Base-by-base conservation (phyloP, 2,797 vertebrate species). In the Margarornis squamiger region DNA sequence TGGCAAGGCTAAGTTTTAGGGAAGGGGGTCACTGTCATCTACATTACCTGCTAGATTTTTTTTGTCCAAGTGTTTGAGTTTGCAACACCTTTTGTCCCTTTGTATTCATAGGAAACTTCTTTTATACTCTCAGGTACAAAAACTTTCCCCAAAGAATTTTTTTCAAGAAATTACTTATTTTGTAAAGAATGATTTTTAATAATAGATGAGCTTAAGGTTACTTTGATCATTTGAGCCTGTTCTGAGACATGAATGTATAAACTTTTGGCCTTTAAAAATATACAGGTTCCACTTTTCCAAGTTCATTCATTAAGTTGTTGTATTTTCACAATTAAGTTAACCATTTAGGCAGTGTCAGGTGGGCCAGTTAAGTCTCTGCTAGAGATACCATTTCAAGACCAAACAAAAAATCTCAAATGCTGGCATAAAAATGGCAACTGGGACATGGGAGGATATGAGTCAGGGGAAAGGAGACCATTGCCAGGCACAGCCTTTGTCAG, bases 221-320 rank as follows among this genome's bases (percentile, higher is more conserved):
- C 24, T 82, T 82, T 76, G 20, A 48, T 79, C 23, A 51, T 61
- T 68, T 72, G 15, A 77, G 7, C 8, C 10, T 67, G 6, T 71
- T 92, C 34, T 55, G 22, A 65, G 20, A 46, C 4, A 21, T 21
- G 11, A 76, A 45, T 39, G 8, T 49, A 57, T 63, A 76, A 83
- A 51, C 6, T 58, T 83, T n/a, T 58, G 30, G 1, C 46, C 46
- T 46, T 11, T 34, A 48, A 61, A 17, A 66, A 19, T 62, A 43
- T 43, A 55, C 6, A 59, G 5, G 10, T 84, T 81, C 14, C 4
- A 29, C 9, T 81, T 81, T 58, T 41, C 46, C 29, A n/a, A 67
- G 7, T 39, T 67, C 0, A 16, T 80, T 84, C 39, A 13, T 55
- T 57, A 49, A 70, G 1, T 2, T 49, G 1, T 2, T 49, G 8